phyloP scores from a whole-genome alignment of 2,888 invertebrate species.

The Frankliniella intonsa region DNA sequence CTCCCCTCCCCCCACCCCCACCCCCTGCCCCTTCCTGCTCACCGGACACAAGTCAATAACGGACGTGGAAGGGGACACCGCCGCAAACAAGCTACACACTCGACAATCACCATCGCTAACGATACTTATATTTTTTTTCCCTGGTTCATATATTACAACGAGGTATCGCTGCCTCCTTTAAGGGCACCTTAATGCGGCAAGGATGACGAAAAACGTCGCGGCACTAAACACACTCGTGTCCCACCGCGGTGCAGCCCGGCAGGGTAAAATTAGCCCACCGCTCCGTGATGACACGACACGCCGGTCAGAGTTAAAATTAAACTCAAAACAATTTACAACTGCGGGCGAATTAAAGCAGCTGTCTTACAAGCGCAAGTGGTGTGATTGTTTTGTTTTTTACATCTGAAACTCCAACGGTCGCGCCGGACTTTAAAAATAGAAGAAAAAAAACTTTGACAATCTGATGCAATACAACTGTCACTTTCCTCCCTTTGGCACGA shows the following conservation, averaged over 20 bases:
- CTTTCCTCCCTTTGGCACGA: background rate
- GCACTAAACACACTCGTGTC: too few species aligned
- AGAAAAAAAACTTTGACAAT: background rate
- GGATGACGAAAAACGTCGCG: too few species aligned
- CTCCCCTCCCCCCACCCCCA: background rate
- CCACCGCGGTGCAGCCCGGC: too few species aligned
- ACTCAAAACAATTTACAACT: background rate
- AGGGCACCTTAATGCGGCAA: too few species aligned
- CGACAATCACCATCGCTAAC: background rate
- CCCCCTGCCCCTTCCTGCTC: background rate
- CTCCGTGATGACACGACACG: too few species aligned
- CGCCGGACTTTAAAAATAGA: background rate
- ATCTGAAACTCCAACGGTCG: background rate
- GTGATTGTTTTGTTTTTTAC: too few species aligned
- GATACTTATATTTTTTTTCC: background rate
- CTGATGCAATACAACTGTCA: slow-evolving; percentile 7
- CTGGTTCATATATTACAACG: too few species aligned
- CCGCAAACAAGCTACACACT: background rate
- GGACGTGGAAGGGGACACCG: background rate
- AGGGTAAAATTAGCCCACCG: too few species aligned
- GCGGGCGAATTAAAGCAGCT: background rate
- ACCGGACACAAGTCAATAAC: background rate
- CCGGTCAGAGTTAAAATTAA: background rate
- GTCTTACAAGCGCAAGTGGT: background rate
- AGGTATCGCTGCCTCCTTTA: too few species aligned